Conservation (phyloP, 2,797 vertebrate genomes). For the Adrianichthys oophorus region DNA sequence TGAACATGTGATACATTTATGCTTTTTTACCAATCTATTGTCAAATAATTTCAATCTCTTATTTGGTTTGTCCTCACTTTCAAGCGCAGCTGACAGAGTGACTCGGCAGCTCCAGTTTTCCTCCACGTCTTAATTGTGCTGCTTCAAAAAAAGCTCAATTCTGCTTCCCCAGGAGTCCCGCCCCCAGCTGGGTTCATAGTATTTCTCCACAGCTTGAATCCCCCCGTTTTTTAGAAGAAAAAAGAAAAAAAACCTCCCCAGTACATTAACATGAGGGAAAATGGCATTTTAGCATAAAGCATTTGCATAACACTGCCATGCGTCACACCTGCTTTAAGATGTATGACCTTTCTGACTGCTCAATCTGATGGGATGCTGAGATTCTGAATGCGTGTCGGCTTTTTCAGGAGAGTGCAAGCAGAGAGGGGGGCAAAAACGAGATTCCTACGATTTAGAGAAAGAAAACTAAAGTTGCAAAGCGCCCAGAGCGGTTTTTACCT, state of each 20-base stretch:
- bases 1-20: no score
- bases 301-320: slow-evolving; percentile 34
- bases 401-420: neutral
- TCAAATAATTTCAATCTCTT: no score
- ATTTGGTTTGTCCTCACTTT: no score
- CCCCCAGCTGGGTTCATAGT: slow-evolving; percentile 10
- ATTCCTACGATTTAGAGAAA: no score
- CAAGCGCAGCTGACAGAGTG: no score
- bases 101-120: no score
- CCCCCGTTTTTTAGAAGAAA: slow-evolving; percentile 6
- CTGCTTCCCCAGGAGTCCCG: slow-evolving; percentile 11
- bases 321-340: slow-evolving; percentile 9
- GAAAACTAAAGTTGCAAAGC: no score
- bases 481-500: no score
- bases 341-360: slow-evolving; percentile 26
- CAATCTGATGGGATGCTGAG: slow-evolving; percentile 12
- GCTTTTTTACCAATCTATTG: no score
- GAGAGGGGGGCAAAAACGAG: neutral
- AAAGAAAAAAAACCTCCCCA: neutral
- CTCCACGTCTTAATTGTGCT: slow-evolving; percentile 8
- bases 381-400: neutral
- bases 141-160: slow-evolving; percentile 16
- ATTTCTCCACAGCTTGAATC: slow-evolving; percentile 1
- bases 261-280: no score
- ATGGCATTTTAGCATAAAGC: slow-evolving; percentile 8